Conservation (phyloP, 2,113 vertebrate species). For the Heliornis fulica region DNA sequence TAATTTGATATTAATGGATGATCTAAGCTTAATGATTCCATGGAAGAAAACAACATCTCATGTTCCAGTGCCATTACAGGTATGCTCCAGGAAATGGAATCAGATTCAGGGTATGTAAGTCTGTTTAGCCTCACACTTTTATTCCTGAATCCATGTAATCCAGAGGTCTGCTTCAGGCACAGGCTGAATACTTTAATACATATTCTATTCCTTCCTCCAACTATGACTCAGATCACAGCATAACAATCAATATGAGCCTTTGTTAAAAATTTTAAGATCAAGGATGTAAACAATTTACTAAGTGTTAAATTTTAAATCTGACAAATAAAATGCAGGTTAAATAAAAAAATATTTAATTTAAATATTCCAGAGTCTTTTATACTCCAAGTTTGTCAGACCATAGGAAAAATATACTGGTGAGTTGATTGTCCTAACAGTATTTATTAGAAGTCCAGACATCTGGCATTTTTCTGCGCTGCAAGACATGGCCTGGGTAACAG, state of each 20-base stretch:
- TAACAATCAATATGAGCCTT: not conserved
- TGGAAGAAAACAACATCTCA: not conserved
- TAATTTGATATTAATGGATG: not conserved
- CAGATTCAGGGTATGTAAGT: not conserved
- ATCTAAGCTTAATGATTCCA: not conserved
- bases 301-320: not conserved
- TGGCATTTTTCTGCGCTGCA: not conserved
- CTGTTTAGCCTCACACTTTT: not conserved
- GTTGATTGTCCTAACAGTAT: not conserved
- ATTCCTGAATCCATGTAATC: not conserved
- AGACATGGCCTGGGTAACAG: not conserved
- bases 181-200: not conserved
- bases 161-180: not conserved
- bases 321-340: not conserved
- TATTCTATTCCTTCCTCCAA: not conserved
- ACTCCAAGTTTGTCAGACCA: not conserved
- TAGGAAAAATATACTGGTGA: not conserved
- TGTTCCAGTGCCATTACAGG: not conserved
- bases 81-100: not conserved
- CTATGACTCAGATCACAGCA: not conserved
- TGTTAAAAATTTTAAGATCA: not conserved
- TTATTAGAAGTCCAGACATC: not conserved
- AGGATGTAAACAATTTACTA: not conserved
- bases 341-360: not conserved
- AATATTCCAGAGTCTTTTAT: not conserved